These are phyloP conservation scores for Stictonetta naevosa DNA, from an alignment of 2,113 vertebrate genomes.

Conservation along the genomic window DNA sequence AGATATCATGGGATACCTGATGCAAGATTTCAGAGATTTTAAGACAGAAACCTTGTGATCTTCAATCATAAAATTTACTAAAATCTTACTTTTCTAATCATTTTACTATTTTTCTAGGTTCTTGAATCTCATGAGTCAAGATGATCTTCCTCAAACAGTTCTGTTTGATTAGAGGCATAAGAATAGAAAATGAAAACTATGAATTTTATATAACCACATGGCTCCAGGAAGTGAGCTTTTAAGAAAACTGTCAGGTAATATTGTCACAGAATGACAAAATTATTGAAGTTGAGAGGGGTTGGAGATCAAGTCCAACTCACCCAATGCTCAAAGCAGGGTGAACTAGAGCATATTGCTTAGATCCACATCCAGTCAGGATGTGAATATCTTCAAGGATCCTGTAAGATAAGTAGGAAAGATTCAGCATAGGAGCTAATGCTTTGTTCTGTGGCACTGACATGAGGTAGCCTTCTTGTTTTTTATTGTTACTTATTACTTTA, in stretches of 20 bases:
- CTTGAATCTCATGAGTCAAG: neutral
- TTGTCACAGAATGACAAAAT: neutral
- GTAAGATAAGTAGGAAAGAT: neutral
- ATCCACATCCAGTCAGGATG: neutral
- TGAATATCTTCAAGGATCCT: neutral
- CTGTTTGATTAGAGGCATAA: neutral
- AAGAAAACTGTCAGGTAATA: neutral
- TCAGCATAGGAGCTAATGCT: neutral
- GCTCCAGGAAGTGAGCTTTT: neutral
- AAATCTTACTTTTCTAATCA: neutral
- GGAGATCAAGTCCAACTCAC: neutral
- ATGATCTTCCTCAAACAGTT: neutral
- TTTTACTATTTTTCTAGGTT: neutral
- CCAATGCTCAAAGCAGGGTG: neutral
- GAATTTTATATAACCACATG: neutral
- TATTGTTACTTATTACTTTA: no score
- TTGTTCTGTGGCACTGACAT: neutral
- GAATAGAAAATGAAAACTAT: neutral
- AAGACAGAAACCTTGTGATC: neutral
- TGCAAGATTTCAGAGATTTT: neutral
- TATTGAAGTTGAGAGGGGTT: neutral
- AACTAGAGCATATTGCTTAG: accelerated
- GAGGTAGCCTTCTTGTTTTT: no score
- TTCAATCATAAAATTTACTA: neutral
- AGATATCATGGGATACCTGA: no score